These are phyloP conservation scores for Troides aeacus DNA, from an alignment of 2,888 invertebrate species.

Conservation along the genomic window DNA sequence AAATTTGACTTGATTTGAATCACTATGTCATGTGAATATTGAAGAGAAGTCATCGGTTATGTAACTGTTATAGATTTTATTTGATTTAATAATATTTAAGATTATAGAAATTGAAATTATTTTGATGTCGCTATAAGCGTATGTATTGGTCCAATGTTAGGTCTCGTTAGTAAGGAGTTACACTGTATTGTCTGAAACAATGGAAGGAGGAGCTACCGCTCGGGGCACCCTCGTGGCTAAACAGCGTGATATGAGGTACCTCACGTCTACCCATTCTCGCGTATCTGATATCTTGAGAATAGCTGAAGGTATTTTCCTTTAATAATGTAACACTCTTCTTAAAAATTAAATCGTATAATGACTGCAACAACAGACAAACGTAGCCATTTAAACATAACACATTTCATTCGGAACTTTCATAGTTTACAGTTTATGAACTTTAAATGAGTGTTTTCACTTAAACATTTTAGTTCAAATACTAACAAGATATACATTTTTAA, in stretches of 20 bases:
- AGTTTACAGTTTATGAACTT: too few relatives aligned
- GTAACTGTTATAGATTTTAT: too few relatives aligned
- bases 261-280: slow-evolving; percentile 28
- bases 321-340: not conserved
- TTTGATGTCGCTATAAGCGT: slow-evolving; percentile 30
- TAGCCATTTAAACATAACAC: too few relatives aligned
- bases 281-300: slow-evolving; percentile 21
- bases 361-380: too few relatives aligned
- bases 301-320: slow-evolving; percentile 1
- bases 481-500: too few relatives aligned
- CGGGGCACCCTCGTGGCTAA: slow-evolving; percentile 62
- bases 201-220: slow-evolving; percentile 64
- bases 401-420: too few relatives aligned
- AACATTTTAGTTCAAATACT: too few relatives aligned
- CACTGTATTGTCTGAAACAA: slow-evolving; percentile 73
- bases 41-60: too few relatives aligned
- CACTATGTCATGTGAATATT: too few relatives aligned
- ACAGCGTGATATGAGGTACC: slow-evolving; percentile 45
- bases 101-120: not conserved
- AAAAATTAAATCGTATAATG: not conserved
- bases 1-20: too few relatives aligned
- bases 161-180: slow-evolving; percentile 76
- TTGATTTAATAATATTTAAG: too few relatives aligned
- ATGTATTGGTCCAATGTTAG: slow-evolving; percentile 37
- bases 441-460: too few relatives aligned